phyloP scores from a whole-genome alignment of 2,888 invertebrate genomes.

The Ryuthela nishihirai region DNA sequence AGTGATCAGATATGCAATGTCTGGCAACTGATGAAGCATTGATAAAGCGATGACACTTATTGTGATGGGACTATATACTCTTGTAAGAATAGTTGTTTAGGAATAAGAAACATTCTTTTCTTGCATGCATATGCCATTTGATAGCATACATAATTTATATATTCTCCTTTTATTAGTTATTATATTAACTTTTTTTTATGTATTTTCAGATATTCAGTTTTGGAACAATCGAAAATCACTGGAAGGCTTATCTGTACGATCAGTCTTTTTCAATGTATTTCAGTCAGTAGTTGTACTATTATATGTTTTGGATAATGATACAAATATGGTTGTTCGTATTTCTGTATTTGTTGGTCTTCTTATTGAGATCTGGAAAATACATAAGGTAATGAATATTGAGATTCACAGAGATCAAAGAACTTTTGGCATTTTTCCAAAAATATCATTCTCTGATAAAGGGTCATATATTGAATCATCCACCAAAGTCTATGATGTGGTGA shows the following conservation, averaged over 20 bases:
- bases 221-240: constrained; percentile 97
- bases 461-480: constrained; percentile 94
- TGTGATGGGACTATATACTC: not conserved
- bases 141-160: not conserved
- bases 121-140: not conserved
- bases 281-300: constrained; percentile 91
- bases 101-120: not conserved
- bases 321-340: constrained; percentile 90
- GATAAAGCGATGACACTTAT: too few species aligned
- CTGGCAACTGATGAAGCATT: too few species aligned
- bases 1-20: too few species aligned
- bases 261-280: constrained; percentile 97
- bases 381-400: constrained; percentile 66
- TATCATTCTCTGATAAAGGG: constrained; percentile 86
- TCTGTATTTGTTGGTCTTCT: constrained; percentile 90
- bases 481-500: constrained; percentile 73
- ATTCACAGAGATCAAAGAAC: constrained; percentile 68
- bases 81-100: not conserved
- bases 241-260: constrained; percentile 95
- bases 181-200: constrained; percentile 16
- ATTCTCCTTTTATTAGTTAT: not conserved
- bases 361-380: constrained; percentile 99
- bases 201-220: constrained; percentile 83
- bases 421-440: constrained; percentile 72
- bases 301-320: constrained; percentile 97